A percentile compares a stretch with the other conserved stretches of the same genome.
These are phyloP conservation scores for Drosophila persimilis DNA, from an alignment of 1,140 invertebrate genomes.

Conservation along the genomic window DNA sequence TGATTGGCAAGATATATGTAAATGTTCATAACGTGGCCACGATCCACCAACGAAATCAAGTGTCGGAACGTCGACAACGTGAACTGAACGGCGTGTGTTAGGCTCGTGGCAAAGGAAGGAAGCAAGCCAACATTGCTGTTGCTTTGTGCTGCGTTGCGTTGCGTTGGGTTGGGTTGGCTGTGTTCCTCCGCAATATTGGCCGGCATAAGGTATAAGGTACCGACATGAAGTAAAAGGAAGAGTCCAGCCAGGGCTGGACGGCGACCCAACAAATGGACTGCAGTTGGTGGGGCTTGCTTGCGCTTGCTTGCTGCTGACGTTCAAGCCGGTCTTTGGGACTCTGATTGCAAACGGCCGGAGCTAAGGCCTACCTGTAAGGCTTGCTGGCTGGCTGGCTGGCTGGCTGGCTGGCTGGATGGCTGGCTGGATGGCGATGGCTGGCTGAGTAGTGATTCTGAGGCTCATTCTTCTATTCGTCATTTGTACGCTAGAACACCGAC, in stretches of 20 bases:
- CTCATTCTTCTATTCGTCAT: slow-evolving; percentile 76
- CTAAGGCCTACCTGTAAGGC: background rate
- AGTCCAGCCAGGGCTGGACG: slow-evolving; percentile 13
- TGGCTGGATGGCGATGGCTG: slow-evolving; percentile 23
- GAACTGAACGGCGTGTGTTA: slow-evolving; percentile 73
- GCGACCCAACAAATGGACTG: slow-evolving; percentile 20
- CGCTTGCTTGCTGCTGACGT: slow-evolving; percentile 15
- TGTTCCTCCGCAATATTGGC: too few relatives aligned
- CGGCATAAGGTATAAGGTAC: slow-evolving; percentile 4
- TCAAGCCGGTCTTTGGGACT: slow-evolving; percentile 20
- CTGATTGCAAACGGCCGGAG: slow-evolving; percentile 24
- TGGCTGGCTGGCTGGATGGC: slow-evolving; percentile 13
- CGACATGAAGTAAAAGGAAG: slow-evolving; percentile 9
- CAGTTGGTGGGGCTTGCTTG: slow-evolving; percentile 23
- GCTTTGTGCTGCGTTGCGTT: too few relatives aligned
- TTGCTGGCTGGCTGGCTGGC: slow-evolving; percentile 13
- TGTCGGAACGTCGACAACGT: slow-evolving; percentile 56
- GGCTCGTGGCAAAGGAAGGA: slow-evolving; percentile 76
- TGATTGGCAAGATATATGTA: slow-evolving; percentile 81
- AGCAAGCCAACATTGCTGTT: slow-evolving; percentile 11
- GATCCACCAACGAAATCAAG: slow-evolving; percentile 63
- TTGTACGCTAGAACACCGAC: slow-evolving; percentile 55
- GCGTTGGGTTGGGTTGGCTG: too few relatives aligned
- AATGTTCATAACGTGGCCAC: slow-evolving; percentile 67
- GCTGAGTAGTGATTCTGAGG: slow-evolving; percentile 24